Evolutionary conservation across 2,888 invertebrate species (phyloP), one percentile per base, ranked within the genome.

Genomic region (Conus canariensis): DNA sequence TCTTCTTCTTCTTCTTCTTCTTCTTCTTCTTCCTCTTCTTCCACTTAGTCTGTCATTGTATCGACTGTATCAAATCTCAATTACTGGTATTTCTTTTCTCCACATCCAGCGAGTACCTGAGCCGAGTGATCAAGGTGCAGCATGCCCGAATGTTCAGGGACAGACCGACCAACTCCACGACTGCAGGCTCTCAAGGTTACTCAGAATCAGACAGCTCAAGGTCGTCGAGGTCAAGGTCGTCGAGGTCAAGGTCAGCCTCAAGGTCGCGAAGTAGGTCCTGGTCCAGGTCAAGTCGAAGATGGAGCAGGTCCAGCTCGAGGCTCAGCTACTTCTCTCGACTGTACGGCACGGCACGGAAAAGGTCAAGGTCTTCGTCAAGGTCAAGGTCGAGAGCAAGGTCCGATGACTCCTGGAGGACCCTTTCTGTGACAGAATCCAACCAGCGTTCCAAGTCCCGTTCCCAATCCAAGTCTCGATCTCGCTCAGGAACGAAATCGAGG

Each of bases 61-160:
- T 64, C 10, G 16, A 64, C 64, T 64, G 64, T 5, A 7, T 16
- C 64, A 64, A 10, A 64, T 64, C 16, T 64, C 64, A 64, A 45
- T 45, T 45, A 14, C 30, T 45, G 16, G 3, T 45, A 3, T 56
- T 82, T 56, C 9, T 58, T 22, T 58, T n/a, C 45, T 45, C n/a
- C 22, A 12, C n/a, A 8, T 58, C 4, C 87, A 87, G 87, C n/a
- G 58, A 56, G 10, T 58, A 74, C n/a, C 25, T 58, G 14, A 56
- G 74, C 12, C 87, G 70, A 67, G 67, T 87, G 64, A 67, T 90
- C 87, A 90, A 90, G 30, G 87, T 90, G 59, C 82, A 90, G 87
- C 87, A 90, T 70, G 87, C 90, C 67, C n/a, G 83, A 14, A 10
- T 88, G 70, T 88, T 87, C 90, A 60, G 64, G 56, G 87, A 90